Evolutionary conservation across 1,140 invertebrate species (phyloP), one percentile per base, ranked within the genome.

Genomic region (Pteromalus puparum): DNA sequence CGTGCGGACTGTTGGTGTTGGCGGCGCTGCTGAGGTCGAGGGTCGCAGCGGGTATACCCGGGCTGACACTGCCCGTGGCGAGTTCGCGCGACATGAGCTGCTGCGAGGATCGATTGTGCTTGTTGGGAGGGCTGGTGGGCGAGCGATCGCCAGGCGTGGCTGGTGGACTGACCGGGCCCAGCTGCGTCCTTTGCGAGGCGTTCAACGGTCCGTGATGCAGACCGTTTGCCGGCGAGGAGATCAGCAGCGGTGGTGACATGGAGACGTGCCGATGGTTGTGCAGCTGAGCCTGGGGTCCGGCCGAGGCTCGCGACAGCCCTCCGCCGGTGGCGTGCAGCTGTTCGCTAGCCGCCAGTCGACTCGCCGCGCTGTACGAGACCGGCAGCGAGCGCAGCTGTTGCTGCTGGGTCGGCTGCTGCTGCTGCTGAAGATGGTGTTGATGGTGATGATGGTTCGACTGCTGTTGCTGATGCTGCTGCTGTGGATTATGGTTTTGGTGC

Each of bases 11-110:
- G 86, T 94, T 94, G 9, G 94, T 85, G 5, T 93, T 95, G 38
- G 94, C 94, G 7, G 95, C 94, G 87, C 95, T 95, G 87, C 95
- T 96, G 81, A 96, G 92, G 86, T 96, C 95, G 34, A 96, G 90
- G 28, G 94, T 95, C 0, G 95, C 94, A 6, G 90, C 84, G 21
- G 95, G 94, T 61, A 95, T 90, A 10, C 95, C 94, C 0, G 95
- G 95, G 88, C 95, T 95, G 1, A 95, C 92, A 82, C 95, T 95
- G 18, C 95, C 95, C 76, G 94, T 94, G 30, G 93, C 93, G 30
- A 93, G 93, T 84, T 95, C 95, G 65, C 94, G 92, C 48, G 88
- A 67, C 30, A 88, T 87, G 75, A 90, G 78, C 34, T 88, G 88
- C 81, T 90, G 90, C 38, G 90, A 90, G 1, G 90, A 92, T 81